Percentiles rank a stretch among this genome's conserved stretches.
Conservation (phyloP, 2,797 vertebrate species). For the Lepidocolaptes lacrymiger region DNA sequence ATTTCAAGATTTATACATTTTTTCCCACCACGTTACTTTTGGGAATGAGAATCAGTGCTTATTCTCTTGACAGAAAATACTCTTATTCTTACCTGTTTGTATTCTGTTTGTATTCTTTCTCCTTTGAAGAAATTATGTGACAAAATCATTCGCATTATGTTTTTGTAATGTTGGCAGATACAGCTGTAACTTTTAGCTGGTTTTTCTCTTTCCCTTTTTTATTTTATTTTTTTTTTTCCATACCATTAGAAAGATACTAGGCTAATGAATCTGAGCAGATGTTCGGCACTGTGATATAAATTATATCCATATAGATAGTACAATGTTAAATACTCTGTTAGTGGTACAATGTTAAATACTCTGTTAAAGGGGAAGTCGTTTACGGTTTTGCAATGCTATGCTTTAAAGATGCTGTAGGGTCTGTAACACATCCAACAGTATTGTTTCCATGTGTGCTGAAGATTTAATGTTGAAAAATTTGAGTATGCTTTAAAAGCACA, state of each 20-base stretch:
- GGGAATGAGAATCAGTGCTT: neutral
- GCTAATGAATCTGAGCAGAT: neutral
- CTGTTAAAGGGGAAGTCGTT: neutral
- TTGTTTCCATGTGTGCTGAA: neutral
- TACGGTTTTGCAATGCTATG: neutral
- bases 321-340: neutral
- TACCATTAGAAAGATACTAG: neutral
- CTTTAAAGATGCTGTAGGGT: neutral
- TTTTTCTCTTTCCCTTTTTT: neutral
- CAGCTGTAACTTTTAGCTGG: neutral
- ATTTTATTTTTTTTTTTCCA: neutral
- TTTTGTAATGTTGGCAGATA: neutral
- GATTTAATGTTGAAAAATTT: neutral
- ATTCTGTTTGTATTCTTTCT: neutral
- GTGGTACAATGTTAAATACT: neutral
- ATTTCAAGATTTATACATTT: neutral
- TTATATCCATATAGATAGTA: neutral
- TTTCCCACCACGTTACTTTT: neutral
- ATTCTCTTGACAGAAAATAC: neutral
- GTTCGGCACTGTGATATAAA: neutral
- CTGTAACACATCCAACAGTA: neutral
- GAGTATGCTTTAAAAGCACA: neutral
- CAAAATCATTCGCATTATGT: neutral
- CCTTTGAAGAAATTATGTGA: neutral
- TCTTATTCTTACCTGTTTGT: neutral